These are phyloP conservation scores for Noturus placidus DNA, from an alignment of 2,113 vertebrate species.

Conservation along the genomic window DNA sequence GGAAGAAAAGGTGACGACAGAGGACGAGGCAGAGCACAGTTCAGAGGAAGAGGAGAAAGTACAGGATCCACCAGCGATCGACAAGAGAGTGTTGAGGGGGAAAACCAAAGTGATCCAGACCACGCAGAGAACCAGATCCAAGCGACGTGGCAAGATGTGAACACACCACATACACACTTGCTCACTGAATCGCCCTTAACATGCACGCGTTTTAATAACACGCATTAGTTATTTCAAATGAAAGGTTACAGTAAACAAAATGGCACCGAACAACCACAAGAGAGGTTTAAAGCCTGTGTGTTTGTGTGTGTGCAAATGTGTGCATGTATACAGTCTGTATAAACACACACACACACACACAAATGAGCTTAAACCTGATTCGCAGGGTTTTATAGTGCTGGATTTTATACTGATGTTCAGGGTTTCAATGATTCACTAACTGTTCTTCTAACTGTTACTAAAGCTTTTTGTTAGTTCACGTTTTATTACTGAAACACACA, in stretches of 20 bases:
- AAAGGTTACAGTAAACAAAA: neutral
- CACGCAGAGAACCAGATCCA: conserved; percentile 30
- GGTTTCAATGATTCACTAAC: neutral
- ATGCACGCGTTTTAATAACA: neutral
- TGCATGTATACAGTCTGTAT: neutral
- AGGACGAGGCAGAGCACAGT: conserved; percentile 30
- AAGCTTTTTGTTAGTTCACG: neutral
- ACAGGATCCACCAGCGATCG: conserved; percentile 47
- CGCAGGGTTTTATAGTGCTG: neutral
- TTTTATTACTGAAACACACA: neutral
- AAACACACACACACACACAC: neutral
- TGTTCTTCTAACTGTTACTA: neutral
- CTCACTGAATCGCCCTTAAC: neutral
- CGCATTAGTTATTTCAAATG: neutral
- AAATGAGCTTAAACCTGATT: neutral
- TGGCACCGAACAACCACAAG: neutral
- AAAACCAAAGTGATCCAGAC: conserved; percentile 40
- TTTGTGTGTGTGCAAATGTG: neutral
- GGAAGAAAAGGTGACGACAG: conserved; percentile 37
- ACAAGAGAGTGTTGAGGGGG: conserved; percentile 47
- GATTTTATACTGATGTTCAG: neutral
- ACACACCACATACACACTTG: neutral
- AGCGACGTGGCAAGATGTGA: conserved; percentile 52
- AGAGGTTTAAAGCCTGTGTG: neutral
- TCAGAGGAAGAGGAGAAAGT: conserved; percentile 31